Base-by-base conservation (phyloP, 2,888 invertebrate genomes). In the Halictus ligatus region DNA sequence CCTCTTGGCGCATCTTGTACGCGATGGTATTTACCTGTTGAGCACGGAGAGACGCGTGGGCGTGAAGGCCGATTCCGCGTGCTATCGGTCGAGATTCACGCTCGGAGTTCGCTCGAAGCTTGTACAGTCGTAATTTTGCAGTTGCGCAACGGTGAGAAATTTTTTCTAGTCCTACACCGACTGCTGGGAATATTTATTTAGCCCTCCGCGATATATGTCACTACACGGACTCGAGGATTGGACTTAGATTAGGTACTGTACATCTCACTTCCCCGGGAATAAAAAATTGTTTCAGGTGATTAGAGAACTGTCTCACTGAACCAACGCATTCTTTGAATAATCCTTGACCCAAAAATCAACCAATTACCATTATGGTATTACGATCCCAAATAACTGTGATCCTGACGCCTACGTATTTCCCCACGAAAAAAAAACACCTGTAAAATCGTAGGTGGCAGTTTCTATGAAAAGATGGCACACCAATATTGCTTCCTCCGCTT, bases 61-160 rank as follows among this genome's bases (percentile, higher is more conserved):
- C 85, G 89, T 74, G 81, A 84, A 89, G 89, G 84, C 80, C 81
- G 88, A 83, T 83, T 67, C 67, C 77, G 50, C 60, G 75, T 79
- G 58, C 67, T 50, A 80, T 85, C 73, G 21, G 43, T n/a, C 74
- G 15, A 50, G 69, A 74, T 74, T 73, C 29, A 29, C 35, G 21
- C 54, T 58, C 35, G 69, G 18, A 64, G n/a, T n/a, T 12, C n/a
- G 12, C 58, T 58, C n/a, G n/a, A 2, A n/a, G 12, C 58, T n/a
- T n/a, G 21, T 10, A 54, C 21, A 54, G 54, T 54, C n/a, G n/a
- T 3, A 54, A 21, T n/a, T 54, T n/a, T n/a, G 10, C 54, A 10
- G 48, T 78, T 82, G 76, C 78, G 78, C 73, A 78, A 81, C 74
- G 54, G 18, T 18, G 60, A 25, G n/a, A 18, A 7, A 29, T 48